Conservation (phyloP, 2,888 invertebrate species). For the Ceramica pisi region DNA sequence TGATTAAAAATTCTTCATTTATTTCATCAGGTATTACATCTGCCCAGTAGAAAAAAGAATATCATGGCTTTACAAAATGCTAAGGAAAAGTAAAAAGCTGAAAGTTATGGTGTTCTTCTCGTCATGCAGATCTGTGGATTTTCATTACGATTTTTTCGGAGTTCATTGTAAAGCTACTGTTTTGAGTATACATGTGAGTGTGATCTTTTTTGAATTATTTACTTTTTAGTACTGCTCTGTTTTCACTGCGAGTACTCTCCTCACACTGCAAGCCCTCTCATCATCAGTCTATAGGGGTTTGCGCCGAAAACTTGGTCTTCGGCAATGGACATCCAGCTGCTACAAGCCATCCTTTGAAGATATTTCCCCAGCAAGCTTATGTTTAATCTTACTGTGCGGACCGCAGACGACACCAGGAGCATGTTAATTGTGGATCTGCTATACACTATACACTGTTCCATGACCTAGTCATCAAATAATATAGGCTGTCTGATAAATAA, state of each 20-base stretch:
- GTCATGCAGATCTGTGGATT: constrained; percentile 99
- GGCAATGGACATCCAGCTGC: too few relatives aligned
- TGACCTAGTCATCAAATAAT: background rate
- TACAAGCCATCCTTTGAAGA: too few relatives aligned
- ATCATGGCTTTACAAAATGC: constrained; percentile 97
- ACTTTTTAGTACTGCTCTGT: background rate
- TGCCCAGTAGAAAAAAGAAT: constrained; percentile 98
- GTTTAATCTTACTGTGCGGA: too few relatives aligned
- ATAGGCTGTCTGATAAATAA: background rate
- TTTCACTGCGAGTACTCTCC: background rate
- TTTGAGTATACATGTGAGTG: constrained; percentile 97
- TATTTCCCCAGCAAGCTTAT: background rate
- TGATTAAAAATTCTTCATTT: background rate
- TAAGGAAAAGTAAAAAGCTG: constrained; percentile 97
- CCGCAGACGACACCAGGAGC: too few relatives aligned
- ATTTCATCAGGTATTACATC: constrained; percentile 93
- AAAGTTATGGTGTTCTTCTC: constrained; percentile 99
- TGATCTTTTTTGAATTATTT: background rate
- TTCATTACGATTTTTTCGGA: constrained; percentile 97
- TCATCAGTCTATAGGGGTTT: too few relatives aligned
- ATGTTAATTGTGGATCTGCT: background rate
- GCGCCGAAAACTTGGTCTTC: too few relatives aligned
- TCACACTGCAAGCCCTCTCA: background rate
- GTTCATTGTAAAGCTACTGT: constrained; percentile 97
- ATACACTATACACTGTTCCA: background rate